These are phyloP conservation scores for Gopherus evgoodei DNA, from an alignment of 2,113 vertebrate genomes.

Conservation along the genomic window DNA sequence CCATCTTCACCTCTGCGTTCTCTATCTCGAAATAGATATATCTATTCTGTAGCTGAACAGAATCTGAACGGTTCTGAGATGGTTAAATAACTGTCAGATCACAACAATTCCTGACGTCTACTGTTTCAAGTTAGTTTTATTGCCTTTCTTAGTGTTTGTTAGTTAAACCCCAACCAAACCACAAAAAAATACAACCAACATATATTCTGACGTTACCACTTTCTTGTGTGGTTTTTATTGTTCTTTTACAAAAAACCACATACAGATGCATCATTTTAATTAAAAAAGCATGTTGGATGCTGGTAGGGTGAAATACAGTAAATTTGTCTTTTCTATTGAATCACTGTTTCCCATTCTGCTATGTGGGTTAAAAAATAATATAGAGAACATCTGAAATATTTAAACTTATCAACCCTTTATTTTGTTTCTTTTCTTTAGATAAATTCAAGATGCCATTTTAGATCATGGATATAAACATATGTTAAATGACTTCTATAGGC, in stretches of 20 bases:
- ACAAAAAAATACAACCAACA: neutral
- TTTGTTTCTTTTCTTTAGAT: neutral
- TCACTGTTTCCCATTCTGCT: neutral
- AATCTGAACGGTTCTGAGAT: slow-evolving; percentile 15
- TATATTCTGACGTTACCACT: neutral
- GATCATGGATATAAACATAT: neutral
- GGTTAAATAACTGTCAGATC: slow-evolving; percentile 19
- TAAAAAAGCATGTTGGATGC: neutral
- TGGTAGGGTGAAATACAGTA: slow-evolving; percentile 3
- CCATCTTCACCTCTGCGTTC: slow-evolving; percentile 10
- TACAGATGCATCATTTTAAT: no score
- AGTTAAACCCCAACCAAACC: neutral
- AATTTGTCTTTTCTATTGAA: neutral
- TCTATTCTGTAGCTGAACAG: slow-evolving; percentile 54
- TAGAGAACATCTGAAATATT: neutral
- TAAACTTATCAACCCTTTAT: neutral
- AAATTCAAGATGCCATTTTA: neutral
- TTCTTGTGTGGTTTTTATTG: neutral
- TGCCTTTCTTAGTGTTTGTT: slow-evolving; percentile 56
- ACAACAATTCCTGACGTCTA: slow-evolving; percentile 33
- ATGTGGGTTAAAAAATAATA: neutral
- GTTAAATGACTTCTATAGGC: slow-evolving; percentile 30
- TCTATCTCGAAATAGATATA: slow-evolving; percentile 57
- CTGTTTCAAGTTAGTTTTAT: slow-evolving; percentile 36
- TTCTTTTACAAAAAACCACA: neutral